Base-by-base conservation (phyloP, 2,888 invertebrate genomes). In the Metellina segmentata region DNA sequence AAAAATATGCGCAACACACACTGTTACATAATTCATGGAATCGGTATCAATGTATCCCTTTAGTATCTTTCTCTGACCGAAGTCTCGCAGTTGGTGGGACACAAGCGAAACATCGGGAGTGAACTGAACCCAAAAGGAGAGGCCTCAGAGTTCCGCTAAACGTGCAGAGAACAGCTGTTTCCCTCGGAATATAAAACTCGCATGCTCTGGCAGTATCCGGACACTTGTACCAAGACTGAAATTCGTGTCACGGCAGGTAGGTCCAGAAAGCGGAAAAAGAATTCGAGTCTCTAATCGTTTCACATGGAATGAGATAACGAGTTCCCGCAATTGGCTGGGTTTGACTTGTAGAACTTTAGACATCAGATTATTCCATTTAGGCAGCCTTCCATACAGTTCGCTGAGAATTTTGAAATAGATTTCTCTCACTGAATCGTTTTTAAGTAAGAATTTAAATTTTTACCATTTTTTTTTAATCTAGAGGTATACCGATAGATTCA, bases 111-210 rank as follows among this genome's bases (percentile, higher is more conserved):
- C 53, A 53, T 34, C 53, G 53, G 77, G 53, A 53, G 79, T 20
- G 19, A 20, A 61, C 61, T 34, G 61, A 34, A 34, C 7, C 8
- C 52, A 34, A 13, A 74, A 72, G 34, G 72, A 71, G 7, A 74
- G 51, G 51, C 52, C 34, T 13, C 49, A 82, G 51, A 48, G 53
- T 74, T 81, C 74, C 87, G 74, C n/a, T 88, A 81, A n/a, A 13
- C 88, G 81, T 88, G 81, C 52, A 16, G 34, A 19, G 74, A 69
- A 61, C 89, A 89, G 75, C 89, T 82, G 89, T 81, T 77, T 82
- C 87, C 89, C 61, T 75, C 52, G 34, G 61, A 72, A 8, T 34
- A n/a, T 16, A 74, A 74, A 51, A 7, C 52, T 52, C 5, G 19
- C 48, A 13, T n/a, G 11, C 77, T 52, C 6, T 11, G 8, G 1